A percentile compares a stretch with the other conserved stretches of the same genome.
Conservation (phyloP, 2,888 invertebrate species). For the Drosophila birchii region DNA sequence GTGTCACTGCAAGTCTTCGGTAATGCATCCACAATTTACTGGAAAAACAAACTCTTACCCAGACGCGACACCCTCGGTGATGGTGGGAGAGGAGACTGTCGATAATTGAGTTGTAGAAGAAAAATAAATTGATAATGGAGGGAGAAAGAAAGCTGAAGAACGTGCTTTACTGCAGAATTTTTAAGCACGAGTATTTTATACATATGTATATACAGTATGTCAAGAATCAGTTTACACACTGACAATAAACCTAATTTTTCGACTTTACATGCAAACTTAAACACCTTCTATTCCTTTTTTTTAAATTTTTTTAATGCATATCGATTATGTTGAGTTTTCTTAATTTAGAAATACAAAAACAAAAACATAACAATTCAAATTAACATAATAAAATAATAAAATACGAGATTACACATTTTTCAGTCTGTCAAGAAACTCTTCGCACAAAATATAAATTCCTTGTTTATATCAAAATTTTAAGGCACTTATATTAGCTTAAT, state of each 20-base stretch:
- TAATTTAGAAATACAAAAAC: too few relatives aligned
- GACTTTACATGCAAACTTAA: too few relatives aligned
- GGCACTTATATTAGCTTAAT: background rate
- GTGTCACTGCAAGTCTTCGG: background rate
- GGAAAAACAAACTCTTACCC: slow-evolving; percentile 10
- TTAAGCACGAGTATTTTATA: background rate
- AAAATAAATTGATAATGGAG: background rate
- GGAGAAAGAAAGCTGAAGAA: background rate
- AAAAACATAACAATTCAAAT: too few relatives aligned
- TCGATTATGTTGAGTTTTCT: too few relatives aligned
- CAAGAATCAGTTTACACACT: too few relatives aligned
- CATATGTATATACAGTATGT: too few relatives aligned
- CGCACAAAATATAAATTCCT: background rate
- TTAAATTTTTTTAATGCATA: too few relatives aligned
- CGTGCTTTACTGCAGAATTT: slow-evolving; percentile 16
- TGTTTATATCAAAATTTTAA: background rate
- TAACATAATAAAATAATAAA: too few relatives aligned
- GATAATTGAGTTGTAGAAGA: slow-evolving; percentile 28
- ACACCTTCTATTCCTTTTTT: too few relatives aligned
- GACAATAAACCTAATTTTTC: too few relatives aligned
- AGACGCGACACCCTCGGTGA: background rate
- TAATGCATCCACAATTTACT: slow-evolving; percentile 12
- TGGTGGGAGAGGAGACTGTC: slow-evolving; percentile 4
- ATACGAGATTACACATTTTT: too few relatives aligned
- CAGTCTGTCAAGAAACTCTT: background rate